Conservation (phyloP, 2,797 vertebrate species). For the Rhinella marina region DNA sequence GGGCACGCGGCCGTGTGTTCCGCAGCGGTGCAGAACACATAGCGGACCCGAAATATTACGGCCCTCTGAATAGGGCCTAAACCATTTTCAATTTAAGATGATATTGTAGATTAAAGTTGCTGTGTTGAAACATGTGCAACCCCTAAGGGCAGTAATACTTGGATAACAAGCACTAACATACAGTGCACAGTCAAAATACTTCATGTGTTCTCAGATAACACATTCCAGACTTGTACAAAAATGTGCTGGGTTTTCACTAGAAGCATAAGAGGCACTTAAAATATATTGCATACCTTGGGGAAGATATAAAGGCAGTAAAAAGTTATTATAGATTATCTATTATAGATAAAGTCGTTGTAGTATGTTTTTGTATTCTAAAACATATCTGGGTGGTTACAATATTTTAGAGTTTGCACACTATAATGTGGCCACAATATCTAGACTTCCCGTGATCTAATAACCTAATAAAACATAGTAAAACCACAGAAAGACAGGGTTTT, state of each 20-base stretch:
- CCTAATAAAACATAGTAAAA: too few relatives aligned
- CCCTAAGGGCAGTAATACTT: conserved; percentile 33
- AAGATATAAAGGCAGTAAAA: conserved; percentile 6
- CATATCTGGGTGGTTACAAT: background rate
- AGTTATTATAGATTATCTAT: too few relatives aligned
- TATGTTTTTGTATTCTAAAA: background rate
- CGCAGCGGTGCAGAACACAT: too few relatives aligned
- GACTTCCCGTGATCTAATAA: background rate
- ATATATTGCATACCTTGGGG: conserved; percentile 22
- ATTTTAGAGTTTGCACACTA: background rate
- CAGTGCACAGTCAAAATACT: conserved; percentile 25
- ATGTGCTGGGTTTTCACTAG: background rate
- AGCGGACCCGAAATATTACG: too few relatives aligned
- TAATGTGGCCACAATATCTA: background rate
- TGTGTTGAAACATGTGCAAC: conserved; percentile 39
- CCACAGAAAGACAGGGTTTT: too few relatives aligned
- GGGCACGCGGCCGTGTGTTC: too few relatives aligned
- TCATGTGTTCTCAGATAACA: conserved; percentile 33
- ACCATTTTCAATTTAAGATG: conserved; percentile 4
- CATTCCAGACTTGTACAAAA: conserved; percentile 49
- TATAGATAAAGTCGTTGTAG: too few relatives aligned
- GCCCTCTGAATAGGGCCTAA: too few relatives aligned
- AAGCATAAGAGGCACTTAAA: background rate
- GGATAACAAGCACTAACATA: conserved; percentile 54
- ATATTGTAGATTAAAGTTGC: background rate